phyloP scores from a whole-genome alignment of 2,113 vertebrate species.

The Cyanocitta stelleri region DNA sequence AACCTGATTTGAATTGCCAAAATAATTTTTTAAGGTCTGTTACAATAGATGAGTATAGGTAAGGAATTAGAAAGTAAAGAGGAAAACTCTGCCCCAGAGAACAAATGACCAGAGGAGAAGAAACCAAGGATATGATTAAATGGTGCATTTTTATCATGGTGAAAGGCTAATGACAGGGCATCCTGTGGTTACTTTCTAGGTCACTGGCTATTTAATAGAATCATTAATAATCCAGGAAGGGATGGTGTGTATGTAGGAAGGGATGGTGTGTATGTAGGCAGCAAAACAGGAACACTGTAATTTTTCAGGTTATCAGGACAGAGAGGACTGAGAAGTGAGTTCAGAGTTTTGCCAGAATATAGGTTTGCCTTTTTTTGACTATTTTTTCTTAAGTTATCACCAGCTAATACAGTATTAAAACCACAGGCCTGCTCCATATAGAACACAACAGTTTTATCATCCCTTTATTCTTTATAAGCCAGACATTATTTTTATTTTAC shows the following conservation, averaged over 20 bases:
- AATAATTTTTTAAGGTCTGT: neutral
- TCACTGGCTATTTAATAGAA: conserved; percentile 28
- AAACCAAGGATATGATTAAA: neutral
- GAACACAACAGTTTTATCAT: neutral
- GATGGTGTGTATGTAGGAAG: neutral
- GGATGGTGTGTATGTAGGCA: neutral
- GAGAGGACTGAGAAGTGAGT: neutral
- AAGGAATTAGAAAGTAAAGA: neutral
- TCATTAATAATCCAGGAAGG: conserved; percentile 43
- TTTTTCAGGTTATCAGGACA: neutral
- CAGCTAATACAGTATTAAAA: neutral
- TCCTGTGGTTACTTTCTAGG: neutral
- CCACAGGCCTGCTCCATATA: neutral
- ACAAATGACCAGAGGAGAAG: neutral
- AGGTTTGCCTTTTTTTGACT: neutral
- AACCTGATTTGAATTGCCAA: neutral
- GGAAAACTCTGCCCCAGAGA: neutral
- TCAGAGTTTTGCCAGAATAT: neutral
- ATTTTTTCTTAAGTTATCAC: neutral
- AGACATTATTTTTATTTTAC: neutral
- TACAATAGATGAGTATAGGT: neutral
- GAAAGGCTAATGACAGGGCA: conserved; percentile 14
- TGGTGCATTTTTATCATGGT: neutral
- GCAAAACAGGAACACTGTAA: neutral
- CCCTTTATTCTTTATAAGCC: neutral